Percentiles rank a stretch among this genome's conserved stretches.
These are phyloP conservation scores for Heteromurus nitidus DNA, from an alignment of 2,888 invertebrate genomes.

Conservation along the genomic window DNA sequence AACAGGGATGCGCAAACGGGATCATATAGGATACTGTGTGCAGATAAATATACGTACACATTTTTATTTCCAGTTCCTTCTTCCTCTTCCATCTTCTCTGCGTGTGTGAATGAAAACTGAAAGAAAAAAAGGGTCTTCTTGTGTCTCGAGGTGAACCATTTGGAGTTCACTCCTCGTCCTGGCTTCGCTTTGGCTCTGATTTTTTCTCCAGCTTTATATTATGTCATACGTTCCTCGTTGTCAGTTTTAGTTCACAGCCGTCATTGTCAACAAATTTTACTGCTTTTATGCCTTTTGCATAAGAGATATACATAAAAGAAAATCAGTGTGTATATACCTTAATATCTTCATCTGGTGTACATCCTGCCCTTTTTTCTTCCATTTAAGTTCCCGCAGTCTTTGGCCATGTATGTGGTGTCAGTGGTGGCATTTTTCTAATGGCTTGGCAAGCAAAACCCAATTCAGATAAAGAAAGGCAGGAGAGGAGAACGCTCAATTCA, in stretches of 20 bases:
- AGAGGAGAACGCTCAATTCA: too few relatives aligned
- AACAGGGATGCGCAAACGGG: too few relatives aligned
- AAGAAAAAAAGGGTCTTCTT: too few relatives aligned
- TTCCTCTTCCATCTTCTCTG: neutral
- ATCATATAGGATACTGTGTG: neutral
- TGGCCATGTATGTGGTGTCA: conserved; percentile 64
- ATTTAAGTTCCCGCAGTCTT: conserved; percentile 59
- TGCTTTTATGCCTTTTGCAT: neutral
- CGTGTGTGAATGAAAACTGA: neutral
- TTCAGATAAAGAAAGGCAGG: neutral
- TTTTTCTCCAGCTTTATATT: conserved; percentile 42
- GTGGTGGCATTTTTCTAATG: conserved; percentile 60
- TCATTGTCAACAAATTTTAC: conserved; percentile 43
- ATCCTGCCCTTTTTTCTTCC: conserved; percentile 1
- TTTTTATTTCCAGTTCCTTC: neutral
- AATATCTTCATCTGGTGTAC: neutral
- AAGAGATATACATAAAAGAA: too few relatives aligned
- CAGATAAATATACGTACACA: neutral
- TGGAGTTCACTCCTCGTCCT: neutral
- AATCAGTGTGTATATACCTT: too few relatives aligned
- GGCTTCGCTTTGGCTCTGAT: too few relatives aligned
- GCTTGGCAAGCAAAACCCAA: neutral
- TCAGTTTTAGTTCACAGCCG: conserved; percentile 13
- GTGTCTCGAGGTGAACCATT: conserved; percentile 1
- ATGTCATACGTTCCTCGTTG: neutral